A percentile compares a stretch with the other conserved stretches of the same genome.
These are phyloP conservation scores for Dipodomys merriami DNA, from an alignment of 2,113 vertebrate genomes.

Conservation along the genomic window DNA sequence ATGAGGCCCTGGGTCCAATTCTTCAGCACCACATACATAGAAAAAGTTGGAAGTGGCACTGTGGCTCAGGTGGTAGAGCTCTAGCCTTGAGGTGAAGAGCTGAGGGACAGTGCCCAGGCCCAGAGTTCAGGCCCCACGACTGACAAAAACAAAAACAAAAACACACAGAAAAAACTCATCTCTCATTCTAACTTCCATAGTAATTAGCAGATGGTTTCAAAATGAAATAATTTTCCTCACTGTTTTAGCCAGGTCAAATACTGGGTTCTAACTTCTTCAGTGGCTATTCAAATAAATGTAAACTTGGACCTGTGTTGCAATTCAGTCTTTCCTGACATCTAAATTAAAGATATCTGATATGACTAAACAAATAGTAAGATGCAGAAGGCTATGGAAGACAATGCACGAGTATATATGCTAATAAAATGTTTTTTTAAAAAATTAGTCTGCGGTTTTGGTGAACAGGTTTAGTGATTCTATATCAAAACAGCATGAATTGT, in stretches of 20 bases:
- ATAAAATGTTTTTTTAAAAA: background rate
- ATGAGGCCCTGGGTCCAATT: too few species aligned
- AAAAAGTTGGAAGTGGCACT: too few species aligned
- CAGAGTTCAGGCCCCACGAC: too few species aligned
- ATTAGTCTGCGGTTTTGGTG: constrained; percentile 6
- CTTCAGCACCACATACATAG: too few species aligned
- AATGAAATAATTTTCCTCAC: constrained; percentile 73
- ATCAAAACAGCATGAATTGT: constrained; percentile 32
- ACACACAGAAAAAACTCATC: background rate
- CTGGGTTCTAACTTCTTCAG: background rate
- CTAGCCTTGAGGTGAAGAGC: too few species aligned
- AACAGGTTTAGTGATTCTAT: background rate
- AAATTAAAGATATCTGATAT: constrained; percentile 38
- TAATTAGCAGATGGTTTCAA: constrained; percentile 78
- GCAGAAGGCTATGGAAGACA: background rate
- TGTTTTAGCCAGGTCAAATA: constrained; percentile 62
- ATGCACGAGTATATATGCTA: background rate
- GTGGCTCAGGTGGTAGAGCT: too few species aligned
- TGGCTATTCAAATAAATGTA: constrained; percentile 49
- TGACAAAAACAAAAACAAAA: too few species aligned
- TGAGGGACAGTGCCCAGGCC: too few species aligned
- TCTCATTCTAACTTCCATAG: constrained; percentile 63
- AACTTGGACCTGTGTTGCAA: constrained; percentile 23
- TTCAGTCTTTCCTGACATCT: constrained; percentile 36
- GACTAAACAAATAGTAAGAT: constrained; percentile 27